Base-by-base conservation (phyloP, 2,888 invertebrate genomes). In the Lamellibrachia satsuma region DNA sequence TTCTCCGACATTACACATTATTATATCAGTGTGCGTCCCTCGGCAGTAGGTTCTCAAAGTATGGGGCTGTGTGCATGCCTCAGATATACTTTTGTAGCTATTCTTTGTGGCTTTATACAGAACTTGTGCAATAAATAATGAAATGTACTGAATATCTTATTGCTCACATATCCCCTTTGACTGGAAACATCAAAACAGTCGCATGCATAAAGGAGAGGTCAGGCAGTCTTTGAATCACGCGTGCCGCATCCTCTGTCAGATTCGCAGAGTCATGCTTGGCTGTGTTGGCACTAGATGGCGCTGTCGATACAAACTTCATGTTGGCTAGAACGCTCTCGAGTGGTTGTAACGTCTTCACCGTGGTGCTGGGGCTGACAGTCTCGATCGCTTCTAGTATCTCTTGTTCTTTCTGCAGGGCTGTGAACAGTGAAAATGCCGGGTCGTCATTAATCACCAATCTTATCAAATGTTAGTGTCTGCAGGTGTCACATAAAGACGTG, bases 261-360 rank as follows among this genome's bases (percentile, higher is more conserved):
- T 94, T 94, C 52, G 91, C n/a, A n/a, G 0, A 2, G 15, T 91
- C 91, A 9, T 93, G 93, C 52, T 91, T 55, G 3, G 52, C n/a
- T n/a, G 11, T 52, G n/a, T 9, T 55, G 22, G 15, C 55, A 91
- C 94, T 94, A 90, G 93, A 93, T 93, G 95, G 94, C 93, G 95
- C 94, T n/a, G 95, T 95, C 55, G 95, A 94, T 91, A 94, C 95
- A 91, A 94, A 94, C 93, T 96, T 96, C 93, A 95, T 94, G 94
- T 94, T 95, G 91, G 96, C 95, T 52, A 96, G 94, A 52, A 96
- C 95, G 92, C 95, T 95, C 92, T 96, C 96, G 91, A 96, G 93
- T 27, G 96, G 95, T 90, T 95, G 95, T 92, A 96, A 92, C 22
- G 94, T 92, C 92, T 93, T 91, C 98, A 98, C 97, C 98, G 98